Evolutionary conservation across 2,797 vertebrate species (phyloP).

Genomic region (Cirrhinus mrigala): DNA sequence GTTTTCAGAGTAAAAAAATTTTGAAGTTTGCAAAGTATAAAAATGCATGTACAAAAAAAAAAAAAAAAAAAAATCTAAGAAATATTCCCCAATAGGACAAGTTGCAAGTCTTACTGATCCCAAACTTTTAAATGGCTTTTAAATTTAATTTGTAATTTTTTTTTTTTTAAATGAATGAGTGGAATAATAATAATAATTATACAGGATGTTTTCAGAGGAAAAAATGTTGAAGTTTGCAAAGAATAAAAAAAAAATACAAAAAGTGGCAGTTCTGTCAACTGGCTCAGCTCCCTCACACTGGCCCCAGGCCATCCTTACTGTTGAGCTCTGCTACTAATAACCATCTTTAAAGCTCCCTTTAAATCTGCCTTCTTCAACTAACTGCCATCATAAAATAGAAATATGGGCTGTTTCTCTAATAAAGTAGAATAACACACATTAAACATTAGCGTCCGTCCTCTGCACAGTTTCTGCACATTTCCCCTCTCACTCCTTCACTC

Average conservation of each 20-base stretch:
- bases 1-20: not conserved
- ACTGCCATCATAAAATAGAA: conserved; percentile 24
- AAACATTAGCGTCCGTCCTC: conserved; percentile 46
- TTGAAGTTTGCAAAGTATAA: no score
- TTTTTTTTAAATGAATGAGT: no score
- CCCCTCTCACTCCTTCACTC: conserved; percentile 54
- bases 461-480: conserved; percentile 45
- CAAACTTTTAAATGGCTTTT: no score
- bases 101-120: no score
- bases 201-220: not conserved
- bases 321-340: conserved; percentile 13
- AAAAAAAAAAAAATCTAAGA: no score
- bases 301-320: not conserved
- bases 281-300: not conserved
- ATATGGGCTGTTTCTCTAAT: not conserved
- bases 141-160: no score
- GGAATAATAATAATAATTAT: not conserved
- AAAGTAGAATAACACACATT: conserved; percentile 16
- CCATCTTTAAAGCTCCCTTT: conserved; percentile 15
- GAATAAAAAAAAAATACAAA: not conserved
- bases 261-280: not conserved
- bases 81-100: no score
- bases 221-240: no score
- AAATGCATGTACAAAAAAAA: no score
- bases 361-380: conserved; percentile 2